phyloP scores from a whole-genome alignment of 2,113 vertebrate species.

The Equus przewalskii region DNA sequence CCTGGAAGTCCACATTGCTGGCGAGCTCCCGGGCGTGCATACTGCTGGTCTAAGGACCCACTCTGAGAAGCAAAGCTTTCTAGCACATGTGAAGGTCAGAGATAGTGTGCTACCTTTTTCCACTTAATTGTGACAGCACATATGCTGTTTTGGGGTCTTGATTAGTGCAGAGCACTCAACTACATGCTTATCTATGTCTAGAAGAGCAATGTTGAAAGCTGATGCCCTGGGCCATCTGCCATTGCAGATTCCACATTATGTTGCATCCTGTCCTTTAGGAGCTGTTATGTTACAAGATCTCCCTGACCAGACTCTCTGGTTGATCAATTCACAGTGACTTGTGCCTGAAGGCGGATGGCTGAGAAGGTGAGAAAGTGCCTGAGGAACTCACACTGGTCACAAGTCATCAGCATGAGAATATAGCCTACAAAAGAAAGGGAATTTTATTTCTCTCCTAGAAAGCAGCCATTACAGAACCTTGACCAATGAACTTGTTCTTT shows the following conservation, averaged over 20 bases:
- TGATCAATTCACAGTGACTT: slow-evolving; percentile 48
- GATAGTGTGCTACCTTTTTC: neutral
- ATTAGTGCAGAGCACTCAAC: slow-evolving; percentile 7
- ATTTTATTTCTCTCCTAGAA: neutral
- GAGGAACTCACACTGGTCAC: neutral
- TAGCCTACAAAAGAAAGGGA: neutral
- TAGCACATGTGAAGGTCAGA: neutral
- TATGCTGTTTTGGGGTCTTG: neutral
- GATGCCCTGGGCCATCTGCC: slow-evolving; percentile 40
- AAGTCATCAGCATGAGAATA: neutral
- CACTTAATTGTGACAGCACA: slow-evolving; percentile 46
- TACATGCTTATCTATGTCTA: slow-evolving; percentile 11
- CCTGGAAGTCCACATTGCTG: neutral
- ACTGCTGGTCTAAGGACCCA: neutral
- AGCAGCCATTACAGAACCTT: neutral
- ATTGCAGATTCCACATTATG: neutral
- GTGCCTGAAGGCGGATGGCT: neutral
- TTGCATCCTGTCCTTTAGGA: slow-evolving; percentile 41
- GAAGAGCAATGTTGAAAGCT: slow-evolving; percentile 23
- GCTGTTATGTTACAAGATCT: neutral
- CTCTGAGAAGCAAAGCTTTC: neutral
- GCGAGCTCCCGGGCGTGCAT: neutral
- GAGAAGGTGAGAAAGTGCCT: neutral
- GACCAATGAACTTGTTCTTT: neutral
- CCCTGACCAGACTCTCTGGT: neutral